Conservation (phyloP, 2,888 invertebrate genomes). For the Hemaris fuciformis region DNA sequence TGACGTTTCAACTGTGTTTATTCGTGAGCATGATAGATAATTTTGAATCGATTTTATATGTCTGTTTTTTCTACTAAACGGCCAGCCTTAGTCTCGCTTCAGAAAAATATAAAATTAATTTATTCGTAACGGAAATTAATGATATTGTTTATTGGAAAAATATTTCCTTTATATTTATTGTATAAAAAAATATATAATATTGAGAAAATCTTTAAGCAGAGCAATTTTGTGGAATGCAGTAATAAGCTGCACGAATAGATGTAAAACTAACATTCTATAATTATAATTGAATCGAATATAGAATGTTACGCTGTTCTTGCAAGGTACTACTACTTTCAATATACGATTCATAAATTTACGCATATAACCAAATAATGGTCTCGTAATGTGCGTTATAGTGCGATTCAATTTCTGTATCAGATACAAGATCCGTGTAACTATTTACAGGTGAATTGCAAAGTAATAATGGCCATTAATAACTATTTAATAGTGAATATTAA, state of each 20-base stretch:
- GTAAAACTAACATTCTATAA: too few relatives aligned
- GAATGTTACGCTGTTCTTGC: background rate
- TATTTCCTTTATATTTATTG: too few relatives aligned
- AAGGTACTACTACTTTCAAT: too few relatives aligned
- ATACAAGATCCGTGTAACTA: background rate
- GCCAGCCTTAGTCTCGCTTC: too few relatives aligned
- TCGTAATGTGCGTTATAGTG: background rate
- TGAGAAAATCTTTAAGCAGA: too few relatives aligned
- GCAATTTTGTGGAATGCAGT: too few relatives aligned
- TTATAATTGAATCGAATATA: background rate
- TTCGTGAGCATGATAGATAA: background rate
- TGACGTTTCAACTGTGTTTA: background rate
- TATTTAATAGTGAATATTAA: constrained; percentile 11
- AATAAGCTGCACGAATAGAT: too few relatives aligned
- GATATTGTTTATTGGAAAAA: too few relatives aligned
- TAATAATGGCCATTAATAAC: background rate
- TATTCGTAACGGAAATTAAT: too few relatives aligned
- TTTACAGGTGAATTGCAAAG: background rate
- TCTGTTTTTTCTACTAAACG: background rate
- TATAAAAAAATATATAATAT: too few relatives aligned
- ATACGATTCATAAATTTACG: background rate
- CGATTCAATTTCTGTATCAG: background rate
- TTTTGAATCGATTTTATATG: background rate
- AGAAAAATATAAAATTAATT: too few relatives aligned
- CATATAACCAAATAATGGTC: background rate